Conservation (phyloP, 2,113 vertebrate genomes). For the Hirundichthys speculiger region DNA sequence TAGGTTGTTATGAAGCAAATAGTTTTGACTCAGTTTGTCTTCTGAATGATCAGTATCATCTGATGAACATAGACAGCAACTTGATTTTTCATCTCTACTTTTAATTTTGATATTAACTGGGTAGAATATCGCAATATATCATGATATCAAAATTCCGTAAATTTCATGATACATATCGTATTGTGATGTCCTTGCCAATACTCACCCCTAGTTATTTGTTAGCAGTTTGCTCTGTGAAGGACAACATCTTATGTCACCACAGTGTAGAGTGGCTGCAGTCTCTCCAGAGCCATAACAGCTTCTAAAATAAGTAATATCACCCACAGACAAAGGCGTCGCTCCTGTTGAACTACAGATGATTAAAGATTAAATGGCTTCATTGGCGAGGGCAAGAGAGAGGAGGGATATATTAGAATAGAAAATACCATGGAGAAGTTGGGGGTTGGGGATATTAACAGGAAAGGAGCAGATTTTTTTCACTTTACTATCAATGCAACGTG, state of each 20-base stretch:
- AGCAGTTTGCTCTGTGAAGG: constrained; percentile 13
- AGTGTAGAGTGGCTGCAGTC: not conserved
- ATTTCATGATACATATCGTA: too few species aligned
- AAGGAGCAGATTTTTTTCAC: constrained; percentile 15
- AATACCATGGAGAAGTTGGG: constrained; percentile 8
- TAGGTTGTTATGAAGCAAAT: too few species aligned
- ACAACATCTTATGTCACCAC: constrained; percentile 21
- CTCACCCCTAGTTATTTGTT: constrained; percentile 31
- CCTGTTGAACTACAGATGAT: constrained; percentile 49
- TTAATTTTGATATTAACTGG: too few species aligned
- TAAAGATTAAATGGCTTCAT: constrained; percentile 69
- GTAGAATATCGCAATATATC: too few species aligned
- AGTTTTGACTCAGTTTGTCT: too few species aligned
- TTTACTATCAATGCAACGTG: constrained; percentile 9
- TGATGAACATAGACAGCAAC: too few species aligned
- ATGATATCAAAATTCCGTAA: too few species aligned
- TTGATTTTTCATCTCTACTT: too few species aligned
- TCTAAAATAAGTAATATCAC: constrained; percentile 70
- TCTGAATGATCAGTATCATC: too few species aligned
- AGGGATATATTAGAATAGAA: constrained; percentile 27
- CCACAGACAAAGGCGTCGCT: constrained; percentile 44
- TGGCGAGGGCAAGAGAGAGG: constrained; percentile 38
- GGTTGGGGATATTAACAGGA: constrained; percentile 23
- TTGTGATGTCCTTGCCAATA: too few species aligned
- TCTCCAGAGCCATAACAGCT: constrained; percentile 49